Evolutionary conservation across 1,140 invertebrate genomes (phyloP), one percentile per base, ranked within the genome.

Genomic region (Sycophila sp.): DNA sequence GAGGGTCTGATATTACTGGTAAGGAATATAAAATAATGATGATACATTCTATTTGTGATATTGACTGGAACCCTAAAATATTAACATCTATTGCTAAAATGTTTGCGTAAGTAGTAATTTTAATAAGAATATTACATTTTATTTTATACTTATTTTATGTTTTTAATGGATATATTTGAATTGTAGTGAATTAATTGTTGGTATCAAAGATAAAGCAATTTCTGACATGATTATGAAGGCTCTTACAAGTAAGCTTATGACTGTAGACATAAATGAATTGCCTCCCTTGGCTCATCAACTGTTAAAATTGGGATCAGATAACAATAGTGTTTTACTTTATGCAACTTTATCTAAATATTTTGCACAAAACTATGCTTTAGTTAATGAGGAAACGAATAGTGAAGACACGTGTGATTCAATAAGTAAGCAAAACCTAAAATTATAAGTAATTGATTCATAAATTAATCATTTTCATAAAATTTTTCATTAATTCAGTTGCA

Each of bases 231-330:
- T 87, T 1, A 79, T 87, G 8, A 80, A 72, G 64, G 77, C 81
- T 32, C 69, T 88, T 0, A 87, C 86, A 17, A 68, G 70, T 32
- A 80, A 77, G 71, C n/a, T 87, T 4, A 62, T 76, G 4, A 55
- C 77, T 26, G 38, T 84, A 11, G 69, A 80, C 10, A 45, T 83
- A 0, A 78, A 83, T 34, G 86, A 87, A 75, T 47, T 88, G 26
- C 87, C 87, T n/a, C 84, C 87, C n/a, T 74, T 88, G 4, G 84
- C 86, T 2, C 81, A 88, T 76, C 85, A 88, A 36, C 60, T 87
- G 26, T 69, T 88, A 6, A 80, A 78, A 68, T 73, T 88, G 2
- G 86, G 80, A 32, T 75, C 76, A 58, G 73, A 85, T 53, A 70
- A 78, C 38, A 75, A 86, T 42, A 77, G 73, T 28, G 75, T 77